These are phyloP conservation scores for Zaprionus gabonicus DNA, from an alignment of 1,140 invertebrate genomes.

Conservation along the genomic window DNA sequence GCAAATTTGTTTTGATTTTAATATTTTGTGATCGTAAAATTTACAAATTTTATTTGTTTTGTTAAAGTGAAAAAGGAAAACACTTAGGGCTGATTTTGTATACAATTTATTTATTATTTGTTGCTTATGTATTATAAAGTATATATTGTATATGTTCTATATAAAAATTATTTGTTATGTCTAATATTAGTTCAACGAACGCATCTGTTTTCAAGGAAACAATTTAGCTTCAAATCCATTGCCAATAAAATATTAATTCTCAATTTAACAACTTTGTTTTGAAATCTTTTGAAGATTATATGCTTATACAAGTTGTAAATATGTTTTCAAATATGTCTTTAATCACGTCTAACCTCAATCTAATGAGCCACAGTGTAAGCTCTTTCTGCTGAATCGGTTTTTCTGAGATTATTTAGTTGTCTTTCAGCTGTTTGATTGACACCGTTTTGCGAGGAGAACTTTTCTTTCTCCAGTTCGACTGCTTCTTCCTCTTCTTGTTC, in stretches of 20 bases:
- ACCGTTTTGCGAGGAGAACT: background rate
- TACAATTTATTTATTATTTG: too few relatives aligned
- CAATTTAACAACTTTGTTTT: background rate
- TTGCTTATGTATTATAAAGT: too few relatives aligned
- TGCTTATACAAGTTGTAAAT: background rate
- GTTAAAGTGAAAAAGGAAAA: background rate
- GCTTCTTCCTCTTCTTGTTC: background rate
- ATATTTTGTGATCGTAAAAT: background rate
- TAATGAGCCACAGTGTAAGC: background rate
- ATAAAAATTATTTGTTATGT: too few relatives aligned
- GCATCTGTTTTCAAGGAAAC: too few relatives aligned
- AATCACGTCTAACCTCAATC: background rate
- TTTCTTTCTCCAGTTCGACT: conserved; percentile 1
- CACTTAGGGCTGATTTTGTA: background rate
- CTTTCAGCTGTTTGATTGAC: background rate
- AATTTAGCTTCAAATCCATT: background rate
- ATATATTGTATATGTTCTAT: too few relatives aligned
- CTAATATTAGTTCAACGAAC: too few relatives aligned
- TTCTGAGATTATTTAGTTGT: conserved; percentile 3
- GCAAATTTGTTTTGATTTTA: background rate
- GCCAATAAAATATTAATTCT: too few relatives aligned
- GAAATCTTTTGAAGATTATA: background rate
- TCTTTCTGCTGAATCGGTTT: background rate
- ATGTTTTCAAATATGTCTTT: background rate
- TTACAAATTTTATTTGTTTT: conserved; percentile 5